These are phyloP conservation scores for Torymus tubicola DNA, from an alignment of 2,888 invertebrate genomes.

Conservation along the genomic window DNA sequence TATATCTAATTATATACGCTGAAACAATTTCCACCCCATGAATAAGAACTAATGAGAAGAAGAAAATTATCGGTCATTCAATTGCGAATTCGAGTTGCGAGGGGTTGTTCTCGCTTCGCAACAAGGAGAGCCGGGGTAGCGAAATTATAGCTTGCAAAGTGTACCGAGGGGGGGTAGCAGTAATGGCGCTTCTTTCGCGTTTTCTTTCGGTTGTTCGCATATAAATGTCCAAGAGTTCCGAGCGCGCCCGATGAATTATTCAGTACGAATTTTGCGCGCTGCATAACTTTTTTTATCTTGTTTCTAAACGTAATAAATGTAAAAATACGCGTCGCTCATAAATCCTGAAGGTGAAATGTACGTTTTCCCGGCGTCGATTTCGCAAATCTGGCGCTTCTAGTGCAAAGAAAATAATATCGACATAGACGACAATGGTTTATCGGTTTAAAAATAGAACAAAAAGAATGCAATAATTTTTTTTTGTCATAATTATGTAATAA, in stretches of 20 bases:
- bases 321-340: not conserved
- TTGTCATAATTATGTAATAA: too few relatives aligned
- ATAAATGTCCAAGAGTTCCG: conserved; percentile 15
- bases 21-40: not conserved
- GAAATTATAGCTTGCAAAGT: conserved; percentile 19
- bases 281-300: not conserved
- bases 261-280: conserved; percentile 12
- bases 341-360: not conserved
- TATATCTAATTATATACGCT: not conserved
- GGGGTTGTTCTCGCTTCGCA: not conserved
- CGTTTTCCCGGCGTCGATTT: not conserved
- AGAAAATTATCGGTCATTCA: conserved; percentile 11
- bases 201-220: conserved; percentile 3
- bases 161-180: not conserved
- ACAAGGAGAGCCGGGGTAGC: not conserved
- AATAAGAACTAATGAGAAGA: conserved; percentile 8
- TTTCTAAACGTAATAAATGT: conserved; percentile 23
- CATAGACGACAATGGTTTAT: too few relatives aligned
- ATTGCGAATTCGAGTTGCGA: not conserved
- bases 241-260: conserved; percentile 25
- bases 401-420: too few relatives aligned
- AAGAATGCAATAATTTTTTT: too few relatives aligned
- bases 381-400: not conserved
- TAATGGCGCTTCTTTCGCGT: conserved; percentile 17
- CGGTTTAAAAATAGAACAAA: too few relatives aligned